phyloP scores from a whole-genome alignment of 2,113 vertebrate genomes.

The Dendropsophus ebraccatus region DNA sequence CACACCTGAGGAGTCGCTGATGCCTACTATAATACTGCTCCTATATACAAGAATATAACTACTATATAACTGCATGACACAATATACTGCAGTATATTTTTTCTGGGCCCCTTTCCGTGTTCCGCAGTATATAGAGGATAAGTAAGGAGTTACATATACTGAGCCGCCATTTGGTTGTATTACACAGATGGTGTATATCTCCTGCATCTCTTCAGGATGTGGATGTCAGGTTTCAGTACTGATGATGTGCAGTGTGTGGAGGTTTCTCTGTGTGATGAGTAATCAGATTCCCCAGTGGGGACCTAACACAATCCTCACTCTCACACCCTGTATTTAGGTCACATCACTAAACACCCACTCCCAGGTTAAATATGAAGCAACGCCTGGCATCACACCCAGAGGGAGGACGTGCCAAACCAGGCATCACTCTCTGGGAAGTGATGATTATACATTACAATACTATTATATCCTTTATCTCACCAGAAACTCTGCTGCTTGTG shows the following conservation, averaged over 20 bases:
- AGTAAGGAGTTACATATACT: too few relatives aligned
- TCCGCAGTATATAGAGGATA: too few relatives aligned
- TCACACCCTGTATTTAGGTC: not conserved
- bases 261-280: not conserved
- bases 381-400: slow-evolving; percentile 3
- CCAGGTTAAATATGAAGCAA: not conserved
- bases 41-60: too few relatives aligned
- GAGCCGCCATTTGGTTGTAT: too few relatives aligned
- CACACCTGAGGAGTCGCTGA: too few relatives aligned
- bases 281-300: not conserved
- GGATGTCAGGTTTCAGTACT: not conserved
- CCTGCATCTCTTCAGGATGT: not conserved
- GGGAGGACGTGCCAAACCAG: not conserved
- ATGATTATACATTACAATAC: not conserved
- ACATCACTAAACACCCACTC: not conserved
- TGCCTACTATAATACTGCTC: too few relatives aligned
- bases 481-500: not conserved
- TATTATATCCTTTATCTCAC: not conserved
- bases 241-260: not conserved
- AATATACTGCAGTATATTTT: too few relatives aligned
- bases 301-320: not conserved
- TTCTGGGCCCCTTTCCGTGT: too few relatives aligned
- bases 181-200: not conserved
- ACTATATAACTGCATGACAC: too few relatives aligned
- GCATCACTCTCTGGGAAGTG: not conserved